Evolutionary conservation across 2,113 vertebrate species (phyloP), one percentile per base, ranked within the genome.

Genomic region (Leptodactylus fuscus): DNA sequence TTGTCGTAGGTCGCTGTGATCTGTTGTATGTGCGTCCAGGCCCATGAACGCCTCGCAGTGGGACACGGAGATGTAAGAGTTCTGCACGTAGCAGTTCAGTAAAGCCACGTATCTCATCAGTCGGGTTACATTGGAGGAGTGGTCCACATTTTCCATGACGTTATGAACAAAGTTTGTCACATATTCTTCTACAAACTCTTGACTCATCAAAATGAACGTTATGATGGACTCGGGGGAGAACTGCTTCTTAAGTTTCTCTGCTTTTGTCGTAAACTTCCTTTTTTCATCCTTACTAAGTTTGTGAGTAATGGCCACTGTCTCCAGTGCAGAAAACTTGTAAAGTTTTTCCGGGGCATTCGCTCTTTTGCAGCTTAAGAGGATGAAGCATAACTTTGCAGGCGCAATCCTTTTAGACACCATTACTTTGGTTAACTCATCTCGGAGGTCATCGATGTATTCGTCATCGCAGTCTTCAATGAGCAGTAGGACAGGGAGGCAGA

Each of bases 131-230:
- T 74, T 55, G 32, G 94, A 90, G 0, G 83, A 27, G 0, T 0
- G 91, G 24, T 95, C 85, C 69, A 96, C 94, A 24, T 0, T 93
- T 60, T 92, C 55, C 0, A 97, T 46, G 29, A 95, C 89, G 88
- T 95, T 85, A 44, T 44, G 76, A 2, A 96, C 95, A 89, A 94
- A 91, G 3, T 93, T 0, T 4, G 86, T 83, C 74, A 96, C 78
- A 0, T 96, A 96, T 0, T 69, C 81, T 73, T 2, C 74, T 0
- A 88, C 83, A 90, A 95, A 97, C 81, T 91, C 95, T 82, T 95
- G 79, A 5, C 93, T 94, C 95, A 97, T 95, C 87, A 96, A 87
- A 36, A 96, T 93, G 90, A 96, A 96, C 0, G 95, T 96, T 38
- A 96, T 90, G 55, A 97, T 96, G 58, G 94, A 94, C 7, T 94